Percentiles rank a stretch among this genome's conserved stretches.
These are phyloP conservation scores for Hozukius guyotensis DNA, from an alignment of 2,797 vertebrate genomes.

Conservation along the genomic window DNA sequence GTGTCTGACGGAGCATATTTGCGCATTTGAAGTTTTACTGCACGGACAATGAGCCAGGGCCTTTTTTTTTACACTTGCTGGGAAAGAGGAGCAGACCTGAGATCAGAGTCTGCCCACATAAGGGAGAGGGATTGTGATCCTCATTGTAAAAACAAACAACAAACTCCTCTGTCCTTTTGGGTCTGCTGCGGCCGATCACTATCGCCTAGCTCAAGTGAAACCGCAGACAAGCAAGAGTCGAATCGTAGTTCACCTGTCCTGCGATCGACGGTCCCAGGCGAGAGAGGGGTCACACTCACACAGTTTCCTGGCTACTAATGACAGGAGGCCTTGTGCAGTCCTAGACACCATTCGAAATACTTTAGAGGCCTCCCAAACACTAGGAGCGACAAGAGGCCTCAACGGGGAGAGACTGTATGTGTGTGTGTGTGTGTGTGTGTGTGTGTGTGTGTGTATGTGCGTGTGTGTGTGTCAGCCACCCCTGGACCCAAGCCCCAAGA, in stretches of 20 bases:
- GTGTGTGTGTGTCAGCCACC: slow-evolving; percentile 43
- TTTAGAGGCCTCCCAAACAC: slow-evolving; percentile 62
- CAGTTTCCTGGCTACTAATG: slow-evolving; percentile 44
- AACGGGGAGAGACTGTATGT: slow-evolving; percentile 39
- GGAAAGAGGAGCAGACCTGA: slow-evolving; percentile 27
- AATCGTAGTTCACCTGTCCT: slow-evolving; percentile 44
- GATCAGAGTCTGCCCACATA: slow-evolving; percentile 24
- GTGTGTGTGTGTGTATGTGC: slow-evolving; percentile 33
- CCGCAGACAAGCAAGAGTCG: slow-evolving; percentile 28
- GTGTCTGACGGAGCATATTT: neutral
- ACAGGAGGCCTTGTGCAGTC: slow-evolving; percentile 61
- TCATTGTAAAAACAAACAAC: slow-evolving; percentile 38
- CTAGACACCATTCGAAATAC: slow-evolving; percentile 62
- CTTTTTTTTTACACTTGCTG: slow-evolving; percentile 2
- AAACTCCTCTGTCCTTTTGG: slow-evolving; percentile 31
- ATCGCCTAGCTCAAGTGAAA: slow-evolving; percentile 34
- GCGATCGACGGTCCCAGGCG: slow-evolving; percentile 12
- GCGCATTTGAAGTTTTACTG: neutral
- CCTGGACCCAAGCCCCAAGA: slow-evolving; percentile 45
- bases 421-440: slow-evolving; percentile 22
- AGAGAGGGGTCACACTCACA: slow-evolving; percentile 22
- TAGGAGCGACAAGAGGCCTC: slow-evolving; percentile 72
- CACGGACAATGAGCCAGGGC: neutral
- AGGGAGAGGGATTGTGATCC: slow-evolving; percentile 33
- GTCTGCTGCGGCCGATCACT: slow-evolving; percentile 13